Evolutionary conservation across 2,888 invertebrate species (phyloP).

Genomic region (Diarsia rubi): DNA sequence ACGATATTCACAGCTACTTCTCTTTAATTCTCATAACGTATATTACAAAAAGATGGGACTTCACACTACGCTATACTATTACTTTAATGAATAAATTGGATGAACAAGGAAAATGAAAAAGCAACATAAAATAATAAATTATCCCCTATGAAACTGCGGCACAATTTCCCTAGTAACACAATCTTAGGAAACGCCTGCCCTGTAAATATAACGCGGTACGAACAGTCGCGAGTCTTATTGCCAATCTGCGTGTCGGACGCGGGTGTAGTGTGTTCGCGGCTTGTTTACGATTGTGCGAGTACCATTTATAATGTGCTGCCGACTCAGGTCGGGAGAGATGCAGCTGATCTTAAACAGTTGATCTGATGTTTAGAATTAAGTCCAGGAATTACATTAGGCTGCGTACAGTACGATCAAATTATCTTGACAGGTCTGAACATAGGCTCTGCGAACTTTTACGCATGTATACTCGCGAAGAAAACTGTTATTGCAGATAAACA

Average conservation of each 20-base stretch:
- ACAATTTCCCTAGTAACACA: conserved; percentile 29
- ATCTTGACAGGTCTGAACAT: no score
- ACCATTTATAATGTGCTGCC: neutral
- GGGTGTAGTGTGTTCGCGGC: neutral
- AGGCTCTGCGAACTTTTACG: no score
- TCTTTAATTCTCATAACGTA: neutral
- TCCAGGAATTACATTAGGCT: neutral
- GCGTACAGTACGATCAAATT: no score
- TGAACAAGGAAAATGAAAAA: neutral
- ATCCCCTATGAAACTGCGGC: neutral
- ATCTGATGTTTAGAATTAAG: neutral
- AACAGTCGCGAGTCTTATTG: conserved; percentile 41
- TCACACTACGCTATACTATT: neutral
- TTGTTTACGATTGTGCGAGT: neutral
- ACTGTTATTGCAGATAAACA: no score
- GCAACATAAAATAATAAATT: neutral
- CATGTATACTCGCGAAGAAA: no score
- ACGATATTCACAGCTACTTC: neutral
- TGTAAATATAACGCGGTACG: conserved; percentile 16
- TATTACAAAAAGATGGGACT: neutral
- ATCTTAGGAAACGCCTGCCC: neutral
- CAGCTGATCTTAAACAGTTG: conserved; percentile 9
- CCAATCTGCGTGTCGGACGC: conserved; percentile 18
- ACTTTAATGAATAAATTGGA: neutral
- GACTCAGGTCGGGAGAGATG: conserved; percentile 38